These are phyloP conservation scores for Mycogona germanica DNA, from an alignment of 2,888 invertebrate genomes.

Conservation along the genomic window DNA sequence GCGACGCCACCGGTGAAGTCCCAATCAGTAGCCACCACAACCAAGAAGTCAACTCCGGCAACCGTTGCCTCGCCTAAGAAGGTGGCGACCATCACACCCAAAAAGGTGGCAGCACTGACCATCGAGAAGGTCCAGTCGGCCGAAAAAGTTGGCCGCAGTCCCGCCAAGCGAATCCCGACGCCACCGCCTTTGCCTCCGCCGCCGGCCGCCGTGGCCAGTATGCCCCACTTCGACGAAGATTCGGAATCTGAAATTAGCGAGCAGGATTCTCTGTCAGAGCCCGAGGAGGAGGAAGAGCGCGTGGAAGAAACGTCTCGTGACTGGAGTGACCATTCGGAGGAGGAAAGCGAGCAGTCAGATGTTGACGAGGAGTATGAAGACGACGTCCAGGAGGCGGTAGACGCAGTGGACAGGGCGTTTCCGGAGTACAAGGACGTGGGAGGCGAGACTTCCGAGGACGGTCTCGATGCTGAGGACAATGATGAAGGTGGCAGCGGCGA, in stretches of 20 bases:
- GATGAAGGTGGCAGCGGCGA: background rate
- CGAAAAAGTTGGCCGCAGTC: too few relatives aligned
- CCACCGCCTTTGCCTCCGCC: slow-evolving; percentile 6
- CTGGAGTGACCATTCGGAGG: too few relatives aligned
- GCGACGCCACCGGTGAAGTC: background rate
- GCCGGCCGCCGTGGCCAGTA: background rate
- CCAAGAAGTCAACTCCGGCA: background rate
- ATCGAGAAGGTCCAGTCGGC: background rate
- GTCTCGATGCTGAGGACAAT: background rate
- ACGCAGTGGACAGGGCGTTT: background rate
- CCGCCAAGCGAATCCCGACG: background rate
- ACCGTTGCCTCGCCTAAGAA: background rate
- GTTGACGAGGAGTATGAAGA: background rate
- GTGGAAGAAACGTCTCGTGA: too few relatives aligned
- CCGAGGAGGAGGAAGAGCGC: too few relatives aligned
- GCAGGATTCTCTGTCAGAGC: too few relatives aligned
- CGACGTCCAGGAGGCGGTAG: background rate
- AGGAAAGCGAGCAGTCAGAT: background rate
- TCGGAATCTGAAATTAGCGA: slow-evolving; percentile 1
- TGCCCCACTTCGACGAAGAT: background rate
- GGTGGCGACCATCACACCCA: too few relatives aligned
- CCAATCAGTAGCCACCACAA: background rate
- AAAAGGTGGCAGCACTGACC: too few relatives aligned
- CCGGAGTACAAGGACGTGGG: background rate
- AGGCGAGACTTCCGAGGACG: background rate